Conservation (phyloP, 2,888 invertebrate genomes). For the Ptilodon capucinus region DNA sequence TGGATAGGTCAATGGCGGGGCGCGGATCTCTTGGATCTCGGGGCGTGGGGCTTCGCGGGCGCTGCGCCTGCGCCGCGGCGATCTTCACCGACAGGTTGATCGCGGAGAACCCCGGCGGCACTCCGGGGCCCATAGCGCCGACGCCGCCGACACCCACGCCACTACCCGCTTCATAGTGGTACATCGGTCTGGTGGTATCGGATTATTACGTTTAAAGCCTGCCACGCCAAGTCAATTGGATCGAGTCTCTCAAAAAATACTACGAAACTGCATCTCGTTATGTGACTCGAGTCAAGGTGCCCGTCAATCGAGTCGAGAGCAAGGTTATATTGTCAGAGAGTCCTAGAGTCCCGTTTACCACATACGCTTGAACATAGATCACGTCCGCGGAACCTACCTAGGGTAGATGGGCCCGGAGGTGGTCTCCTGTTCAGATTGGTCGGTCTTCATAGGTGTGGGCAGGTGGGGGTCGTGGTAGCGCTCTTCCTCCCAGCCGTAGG, state of each 20-base stretch:
- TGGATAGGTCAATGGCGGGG: conserved; percentile 93
- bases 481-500: conserved; percentile 83
- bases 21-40: conserved; percentile 90
- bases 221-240: background rate
- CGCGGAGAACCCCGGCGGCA: conserved; percentile 90
- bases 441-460: conserved; percentile 86
- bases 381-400: conserved; percentile 71
- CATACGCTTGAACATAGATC: conserved; percentile 43
- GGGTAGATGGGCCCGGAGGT: conserved; percentile 89
- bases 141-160: conserved; percentile 83
- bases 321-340: background rate
- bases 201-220: conserved; percentile 39
- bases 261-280: background rate
- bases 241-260: background rate
- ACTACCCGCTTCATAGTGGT: conserved; percentile 87
- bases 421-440: conserved; percentile 85
- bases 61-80: conserved; percentile 87
- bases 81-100: conserved; percentile 94
- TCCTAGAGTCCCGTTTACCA: conserved; percentile 71
- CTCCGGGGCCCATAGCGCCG: conserved; percentile 85
- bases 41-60: conserved; percentile 88
- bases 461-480: conserved; percentile 82
- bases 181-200: conserved; percentile 86
- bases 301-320: background rate
- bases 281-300: background rate